Conservation (phyloP, 2,888 invertebrate genomes). For the Cataglyphis altisquamis region DNA sequence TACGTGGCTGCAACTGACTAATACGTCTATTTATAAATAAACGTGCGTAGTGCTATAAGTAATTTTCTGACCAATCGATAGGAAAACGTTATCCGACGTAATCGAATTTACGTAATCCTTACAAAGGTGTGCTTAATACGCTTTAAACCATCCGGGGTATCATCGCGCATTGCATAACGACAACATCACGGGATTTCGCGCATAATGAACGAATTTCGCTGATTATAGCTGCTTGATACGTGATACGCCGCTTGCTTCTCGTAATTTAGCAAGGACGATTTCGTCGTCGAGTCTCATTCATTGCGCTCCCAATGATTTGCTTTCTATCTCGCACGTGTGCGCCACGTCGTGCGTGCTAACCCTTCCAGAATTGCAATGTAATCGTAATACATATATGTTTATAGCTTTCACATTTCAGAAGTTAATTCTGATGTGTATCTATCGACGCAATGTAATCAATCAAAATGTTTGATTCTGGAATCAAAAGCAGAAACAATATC, state of each 20-base stretch:
- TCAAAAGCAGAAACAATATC: not conserved
- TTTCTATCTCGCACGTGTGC: conserved; percentile 11
- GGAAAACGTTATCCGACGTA: not conserved
- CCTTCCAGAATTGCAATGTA: conserved; percentile 3
- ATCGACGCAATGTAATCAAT: not conserved
- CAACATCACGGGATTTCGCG: conserved; percentile 40
- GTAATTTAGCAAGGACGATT: conserved; percentile 17
- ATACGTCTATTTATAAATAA: conserved; percentile 31
- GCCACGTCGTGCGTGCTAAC: conserved; percentile 8
- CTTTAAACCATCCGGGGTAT: not conserved
- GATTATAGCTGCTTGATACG: conserved; percentile 49
- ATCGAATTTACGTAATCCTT: conserved; percentile 47
- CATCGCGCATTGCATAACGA: conserved; percentile 56
- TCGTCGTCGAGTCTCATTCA: conserved; percentile 27
- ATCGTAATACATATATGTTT: not conserved
- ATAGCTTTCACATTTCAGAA: not conserved
- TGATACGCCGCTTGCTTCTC: conserved; percentile 35
- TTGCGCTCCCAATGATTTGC: conserved; percentile 15
- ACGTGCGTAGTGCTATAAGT: not conserved
- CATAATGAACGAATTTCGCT: conserved; percentile 54
- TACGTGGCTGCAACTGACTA: not conserved
- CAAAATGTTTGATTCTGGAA: not conserved
- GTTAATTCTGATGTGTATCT: not conserved
- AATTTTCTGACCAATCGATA: not conserved
- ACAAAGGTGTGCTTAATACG: conserved; percentile 12